A percentile compares a stretch with the other conserved stretches of the same genome.
phyloP scores from a whole-genome alignment of 92 coral and sea anemone genomes.

The Heliopora coerulea region DNA sequence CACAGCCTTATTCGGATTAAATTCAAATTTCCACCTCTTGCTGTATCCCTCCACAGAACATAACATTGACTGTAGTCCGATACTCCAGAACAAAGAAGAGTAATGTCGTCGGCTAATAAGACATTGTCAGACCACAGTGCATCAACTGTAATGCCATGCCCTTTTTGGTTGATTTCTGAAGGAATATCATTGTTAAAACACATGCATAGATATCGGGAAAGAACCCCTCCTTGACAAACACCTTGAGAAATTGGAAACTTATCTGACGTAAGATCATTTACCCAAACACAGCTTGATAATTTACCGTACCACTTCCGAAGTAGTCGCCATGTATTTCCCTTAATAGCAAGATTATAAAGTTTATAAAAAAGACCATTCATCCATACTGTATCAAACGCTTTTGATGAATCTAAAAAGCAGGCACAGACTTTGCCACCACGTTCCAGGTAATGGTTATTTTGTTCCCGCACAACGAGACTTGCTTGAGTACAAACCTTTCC shows the following conservation, averaged over 20 bases:
- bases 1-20: background rate
- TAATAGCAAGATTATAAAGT: conserved; percentile 1
- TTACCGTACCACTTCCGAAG: background rate
- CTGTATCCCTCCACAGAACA: background rate
- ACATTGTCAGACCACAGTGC: background rate
- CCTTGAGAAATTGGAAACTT: background rate
- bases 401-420: background rate
- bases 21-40: conserved; percentile 11
- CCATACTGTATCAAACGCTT: conserved; percentile 6
- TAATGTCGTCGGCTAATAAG: conserved; percentile 10
- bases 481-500: background rate
- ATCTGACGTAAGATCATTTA: background rate
- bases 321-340: background rate
- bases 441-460: no score
- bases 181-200: conserved; percentile 13
- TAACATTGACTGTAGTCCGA: conserved; percentile 2
- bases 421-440: background rate
- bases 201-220: conserved; percentile 3
- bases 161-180: no score
- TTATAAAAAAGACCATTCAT: conserved; percentile 1
- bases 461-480: no score
- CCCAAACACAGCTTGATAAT: background rate
- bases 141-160: no score
- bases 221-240: conserved; percentile 6
- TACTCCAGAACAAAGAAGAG: background rate